Base-by-base conservation (phyloP, 2,797 vertebrate species). In the Lithobates pipiens region DNA sequence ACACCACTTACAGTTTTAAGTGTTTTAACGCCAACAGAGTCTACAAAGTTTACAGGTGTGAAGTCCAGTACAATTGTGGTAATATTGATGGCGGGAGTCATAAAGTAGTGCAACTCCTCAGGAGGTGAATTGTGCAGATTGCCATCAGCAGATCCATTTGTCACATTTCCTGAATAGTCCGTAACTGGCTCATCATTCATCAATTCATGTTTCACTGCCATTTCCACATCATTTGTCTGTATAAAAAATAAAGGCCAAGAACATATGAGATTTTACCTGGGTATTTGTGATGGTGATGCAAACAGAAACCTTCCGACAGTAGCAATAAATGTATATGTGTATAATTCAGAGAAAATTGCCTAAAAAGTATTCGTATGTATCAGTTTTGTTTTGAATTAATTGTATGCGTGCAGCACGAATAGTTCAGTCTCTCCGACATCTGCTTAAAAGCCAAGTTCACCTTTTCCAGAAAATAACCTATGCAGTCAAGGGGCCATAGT, bases 1-100 rank as follows among this genome's bases (percentile, higher is more conserved):
- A 18, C 5, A 63, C 9, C n/a, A 81, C 96, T 93, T 92, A 99
- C 97, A 75, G 96, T 94, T 91, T 97, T 96, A 87, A 99, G 81
- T 84, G 95, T 94, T 94, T 99, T 99, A 23, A 95, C 96, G 89
- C 97, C 98, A 67, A 99, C 98, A 0, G 97, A 97, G 92, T 99
- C 98, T 6, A 98, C 93, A 88, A 99, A 99, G 92, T 94, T 97
- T 89, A 95, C 95, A 0, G 96, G 91, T 0, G 96, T 94, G 88
- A 98, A 97, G 93, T 99, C 98, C 91, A 99, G 93, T 89, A 99
- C 91, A 90, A 99, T 84, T 72, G 94, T 93, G 89, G 95, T 96
- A 84, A 96, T 44, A 0, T 90, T 80, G 8, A 90, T 39, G 36
- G 92, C 85, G 0, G 92, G 91, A 9, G 93, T 89, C 71, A 97